These are phyloP conservation scores for Caenorhabditis angaria DNA, from an alignment of 2,888 invertebrate genomes.

Conservation along the genomic window DNA sequence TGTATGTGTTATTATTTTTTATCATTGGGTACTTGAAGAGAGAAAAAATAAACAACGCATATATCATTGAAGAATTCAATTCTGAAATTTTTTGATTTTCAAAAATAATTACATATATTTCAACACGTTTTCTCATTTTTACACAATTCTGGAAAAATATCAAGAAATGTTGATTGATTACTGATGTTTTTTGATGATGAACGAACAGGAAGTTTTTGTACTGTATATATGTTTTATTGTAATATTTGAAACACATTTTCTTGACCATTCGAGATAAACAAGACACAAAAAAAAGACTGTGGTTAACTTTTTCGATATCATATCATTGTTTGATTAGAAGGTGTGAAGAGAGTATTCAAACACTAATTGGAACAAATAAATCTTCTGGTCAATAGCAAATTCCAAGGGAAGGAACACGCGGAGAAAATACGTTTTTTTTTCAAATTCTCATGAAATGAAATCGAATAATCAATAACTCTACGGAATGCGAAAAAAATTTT, in stretches of 20 bases:
- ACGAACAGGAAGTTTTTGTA: neutral
- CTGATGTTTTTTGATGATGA: neutral
- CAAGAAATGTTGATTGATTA: neutral
- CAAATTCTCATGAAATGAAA: neutral
- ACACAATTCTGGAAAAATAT: slow-evolving; percentile 2
- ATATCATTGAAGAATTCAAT: neutral
- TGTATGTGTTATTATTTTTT: slow-evolving; percentile 4
- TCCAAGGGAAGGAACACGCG: too few species aligned
- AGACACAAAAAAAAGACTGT: neutral
- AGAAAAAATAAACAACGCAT: neutral
- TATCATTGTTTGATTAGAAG: neutral
- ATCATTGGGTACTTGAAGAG: neutral
- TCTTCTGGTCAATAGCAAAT: too few species aligned
- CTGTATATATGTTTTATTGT: neutral
- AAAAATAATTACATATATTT: neutral
- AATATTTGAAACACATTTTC: neutral
- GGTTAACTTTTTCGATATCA: neutral
- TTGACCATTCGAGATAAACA: slow-evolving; percentile 2
- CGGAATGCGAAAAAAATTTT: neutral
- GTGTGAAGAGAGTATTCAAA: neutral
- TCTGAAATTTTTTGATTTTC: neutral
- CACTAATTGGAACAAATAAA: neutral
- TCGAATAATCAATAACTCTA: neutral
- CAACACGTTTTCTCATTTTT: slow-evolving; percentile 5
- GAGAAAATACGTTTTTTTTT: too few species aligned